Base-by-base conservation (phyloP, 2,113 vertebrate species). In the Osmerus eperlanus region DNA sequence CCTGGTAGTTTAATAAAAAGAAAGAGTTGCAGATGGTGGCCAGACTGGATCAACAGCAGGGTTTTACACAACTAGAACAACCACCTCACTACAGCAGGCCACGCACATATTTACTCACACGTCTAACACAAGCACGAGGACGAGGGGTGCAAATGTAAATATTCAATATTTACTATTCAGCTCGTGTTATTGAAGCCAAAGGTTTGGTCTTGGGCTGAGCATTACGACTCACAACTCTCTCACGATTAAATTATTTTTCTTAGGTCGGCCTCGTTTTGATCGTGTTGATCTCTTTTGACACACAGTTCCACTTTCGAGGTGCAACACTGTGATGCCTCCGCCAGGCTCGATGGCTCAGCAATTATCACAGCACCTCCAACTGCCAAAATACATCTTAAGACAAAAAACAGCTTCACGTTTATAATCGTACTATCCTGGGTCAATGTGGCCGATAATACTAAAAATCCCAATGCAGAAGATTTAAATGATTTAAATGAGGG, bases 111-210 rank as follows among this genome's bases (percentile, higher is more conserved):
- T 85, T 89, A 91, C 89, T 91, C 86, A 81, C 84, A 86, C 84
- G 71, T 80, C 82, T 87, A 74, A 85, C 76, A 65, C 12, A 56
- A 85, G 84, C 69, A 75, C 81, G 87, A 85, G 82, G 84, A 67
- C 55, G 84, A 81, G 85, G 87, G 89, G 89, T 87, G 90, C 88
- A 89, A 91, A 89, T 92, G 90, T 89, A 93, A 91, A 92, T 91
- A 92, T 92, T 90, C 86, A 92, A 92, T 93, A 92, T 92, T 93
- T 91, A 90, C 91, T 76, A 84, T 90, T 67, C 75, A 41, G 76
- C 83, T 79, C 78, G 16, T 88, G 90, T 92, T 92, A 91, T 92
- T 91, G 88, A 87, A 91, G 79, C 81, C 84, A 75, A 78, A 65
- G 80, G 79, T 72, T 84, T 68, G 86, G 88, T 88, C 84, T 78